Conservation (phyloP, 2,797 vertebrate species). For the Anguilla pacifica region DNA sequence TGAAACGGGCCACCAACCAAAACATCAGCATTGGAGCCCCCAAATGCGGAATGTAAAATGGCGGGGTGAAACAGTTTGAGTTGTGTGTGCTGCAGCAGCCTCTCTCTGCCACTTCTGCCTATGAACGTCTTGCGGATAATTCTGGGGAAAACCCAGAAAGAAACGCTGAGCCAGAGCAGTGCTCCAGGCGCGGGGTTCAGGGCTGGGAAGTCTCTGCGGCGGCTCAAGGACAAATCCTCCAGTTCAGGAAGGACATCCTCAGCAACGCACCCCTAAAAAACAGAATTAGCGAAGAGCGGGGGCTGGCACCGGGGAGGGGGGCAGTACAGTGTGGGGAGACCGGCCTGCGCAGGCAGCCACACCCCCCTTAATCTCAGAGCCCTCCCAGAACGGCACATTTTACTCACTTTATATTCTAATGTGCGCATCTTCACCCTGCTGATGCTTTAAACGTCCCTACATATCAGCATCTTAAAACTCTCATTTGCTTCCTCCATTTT, state of each 20-base stretch:
- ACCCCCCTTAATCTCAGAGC: not conserved
- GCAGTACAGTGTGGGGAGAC: not conserved
- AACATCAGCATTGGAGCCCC: not conserved
- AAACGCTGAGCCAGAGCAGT: not conserved
- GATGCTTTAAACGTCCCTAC: slow-evolving; percentile 22
- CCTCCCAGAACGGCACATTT: slow-evolving; percentile 30
- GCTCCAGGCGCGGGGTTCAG: not conserved
- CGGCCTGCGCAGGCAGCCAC: not conserved
- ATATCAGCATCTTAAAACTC: slow-evolving; percentile 7
- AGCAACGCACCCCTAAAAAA: not conserved
- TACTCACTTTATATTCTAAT: slow-evolving; percentile 39
- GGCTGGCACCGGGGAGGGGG: not conserved
- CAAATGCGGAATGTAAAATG: not conserved
- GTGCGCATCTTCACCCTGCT: slow-evolving; percentile 26
- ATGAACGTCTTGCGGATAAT: not conserved
- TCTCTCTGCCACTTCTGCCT: no score
- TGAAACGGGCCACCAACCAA: not conserved
- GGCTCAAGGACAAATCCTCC: not conserved
- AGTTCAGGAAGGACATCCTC: not conserved
- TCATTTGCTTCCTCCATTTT: slow-evolving; percentile 17
- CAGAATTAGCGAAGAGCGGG: not conserved
- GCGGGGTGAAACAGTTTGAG: not conserved
- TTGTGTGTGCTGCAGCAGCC: not conserved
- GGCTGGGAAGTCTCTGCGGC: not conserved
- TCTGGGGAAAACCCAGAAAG: not conserved